Conservation (phyloP, 1,140 invertebrate genomes). For the Centruroides sculpturatus region DNA sequence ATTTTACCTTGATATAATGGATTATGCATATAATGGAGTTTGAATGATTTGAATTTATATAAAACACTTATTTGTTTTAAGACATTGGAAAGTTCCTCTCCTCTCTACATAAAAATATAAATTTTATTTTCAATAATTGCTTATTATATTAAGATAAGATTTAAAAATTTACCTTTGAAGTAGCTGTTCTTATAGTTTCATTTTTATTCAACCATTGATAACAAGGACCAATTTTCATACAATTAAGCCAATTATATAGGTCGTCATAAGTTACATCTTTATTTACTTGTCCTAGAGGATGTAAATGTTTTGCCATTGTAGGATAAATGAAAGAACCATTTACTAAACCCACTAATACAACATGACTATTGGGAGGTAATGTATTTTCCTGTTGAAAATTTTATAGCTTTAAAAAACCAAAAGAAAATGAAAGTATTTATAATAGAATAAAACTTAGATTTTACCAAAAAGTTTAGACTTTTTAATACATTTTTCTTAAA, state of each 20-base stretch:
- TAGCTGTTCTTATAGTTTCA: slow-evolving; percentile 29
- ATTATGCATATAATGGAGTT: slow-evolving; percentile 30
- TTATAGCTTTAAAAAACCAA: too few species aligned
- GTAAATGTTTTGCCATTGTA: slow-evolving; percentile 28
- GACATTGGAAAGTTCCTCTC: slow-evolving; percentile 26
- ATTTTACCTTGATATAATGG: slow-evolving; percentile 28
- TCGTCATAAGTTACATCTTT: slow-evolving; percentile 32
- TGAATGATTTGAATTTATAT: slow-evolving; percentile 27
- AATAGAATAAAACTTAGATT: background rate
- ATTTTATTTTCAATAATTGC: slow-evolving; percentile 1
- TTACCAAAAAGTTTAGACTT: slow-evolving; percentile 21
- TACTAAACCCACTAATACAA: slow-evolving; percentile 33
- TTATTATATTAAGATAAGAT: background rate
- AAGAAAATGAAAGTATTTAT: too few species aligned
- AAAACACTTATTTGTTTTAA: slow-evolving; percentile 26
- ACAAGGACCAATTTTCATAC: slow-evolving; percentile 35
- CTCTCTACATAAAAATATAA: slow-evolving; percentile 14
- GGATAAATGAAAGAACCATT: slow-evolving; percentile 34
- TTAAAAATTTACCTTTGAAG: slow-evolving; percentile 18
- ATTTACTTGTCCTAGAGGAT: slow-evolving; percentile 32
- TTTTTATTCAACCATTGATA: slow-evolving; percentile 35
- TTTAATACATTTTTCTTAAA: slow-evolving; percentile 27
- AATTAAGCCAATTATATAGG: slow-evolving; percentile 35
- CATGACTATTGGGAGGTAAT: slow-evolving; percentile 32
- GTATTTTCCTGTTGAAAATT: slow-evolving; percentile 23